These are phyloP conservation scores for Zaprionus ghesquierei DNA, from an alignment of 1,140 invertebrate genomes.

Conservation along the genomic window DNA sequence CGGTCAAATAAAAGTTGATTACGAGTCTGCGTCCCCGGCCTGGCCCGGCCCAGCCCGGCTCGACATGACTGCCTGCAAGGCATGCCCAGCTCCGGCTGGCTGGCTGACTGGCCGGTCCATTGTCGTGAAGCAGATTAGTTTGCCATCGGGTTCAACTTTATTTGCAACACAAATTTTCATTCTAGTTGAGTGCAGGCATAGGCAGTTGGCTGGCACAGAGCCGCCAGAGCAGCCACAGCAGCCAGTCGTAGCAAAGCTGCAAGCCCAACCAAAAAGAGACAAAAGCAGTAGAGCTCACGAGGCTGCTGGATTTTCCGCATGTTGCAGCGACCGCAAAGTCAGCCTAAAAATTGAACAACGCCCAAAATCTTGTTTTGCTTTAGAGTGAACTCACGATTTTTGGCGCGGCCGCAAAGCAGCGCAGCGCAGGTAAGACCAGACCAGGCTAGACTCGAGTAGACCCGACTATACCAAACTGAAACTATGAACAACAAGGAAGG, in stretches of 20 bases:
- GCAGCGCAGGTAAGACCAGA: background rate
- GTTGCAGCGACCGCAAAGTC: slow-evolving; percentile 48
- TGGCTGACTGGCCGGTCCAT: slow-evolving; percentile 62
- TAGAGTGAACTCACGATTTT: slow-evolving; percentile 71
- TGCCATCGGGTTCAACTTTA: slow-evolving; percentile 80
- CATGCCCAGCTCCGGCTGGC: slow-evolving; percentile 5
- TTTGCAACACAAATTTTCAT: slow-evolving; percentile 80
- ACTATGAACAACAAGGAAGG: slow-evolving; percentile 35
- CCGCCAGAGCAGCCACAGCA: slow-evolving; percentile 1
- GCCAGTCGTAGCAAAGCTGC: slow-evolving; percentile 15
- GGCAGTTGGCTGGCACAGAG: slow-evolving; percentile 21
- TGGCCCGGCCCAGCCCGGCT: background rate
- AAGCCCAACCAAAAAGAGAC: slow-evolving; percentile 26
- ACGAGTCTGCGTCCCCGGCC: slow-evolving; percentile 61
- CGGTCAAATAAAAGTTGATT: slow-evolving; percentile 74
- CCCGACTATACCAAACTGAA: slow-evolving; percentile 13
- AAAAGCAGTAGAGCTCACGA: slow-evolving; percentile 62
- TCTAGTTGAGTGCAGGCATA: slow-evolving; percentile 69
- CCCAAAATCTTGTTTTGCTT: slow-evolving; percentile 76
- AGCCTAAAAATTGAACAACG: slow-evolving; percentile 76
- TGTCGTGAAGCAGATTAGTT: slow-evolving; percentile 80
- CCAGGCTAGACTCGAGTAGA: background rate
- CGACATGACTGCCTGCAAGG: slow-evolving; percentile 23
- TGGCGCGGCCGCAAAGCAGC: slow-evolving; percentile 39
- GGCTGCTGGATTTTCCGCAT: slow-evolving; percentile 64